Conservation (phyloP, 2,113 vertebrate species). For the Anhinga rufa region DNA sequence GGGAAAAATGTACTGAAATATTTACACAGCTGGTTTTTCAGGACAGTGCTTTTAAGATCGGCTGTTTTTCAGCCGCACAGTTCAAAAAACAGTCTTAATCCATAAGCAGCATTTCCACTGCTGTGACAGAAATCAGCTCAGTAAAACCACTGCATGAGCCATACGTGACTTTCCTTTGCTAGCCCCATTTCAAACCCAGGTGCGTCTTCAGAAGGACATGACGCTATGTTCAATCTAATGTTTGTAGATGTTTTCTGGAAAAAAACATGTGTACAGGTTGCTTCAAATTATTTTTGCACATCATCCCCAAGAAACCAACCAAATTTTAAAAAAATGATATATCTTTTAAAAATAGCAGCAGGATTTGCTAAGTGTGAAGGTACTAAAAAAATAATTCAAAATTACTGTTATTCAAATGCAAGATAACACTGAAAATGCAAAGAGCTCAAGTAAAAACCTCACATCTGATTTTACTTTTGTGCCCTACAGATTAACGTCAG, state of each 20-base stretch:
- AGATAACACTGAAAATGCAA: background rate
- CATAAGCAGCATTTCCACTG: background rate
- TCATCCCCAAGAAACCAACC: background rate
- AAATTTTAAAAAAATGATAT: fast-evolving
- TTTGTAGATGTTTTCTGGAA: background rate
- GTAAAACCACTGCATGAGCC: background rate
- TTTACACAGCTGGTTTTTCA: slow-evolving; percentile 58
- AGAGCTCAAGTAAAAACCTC: background rate
- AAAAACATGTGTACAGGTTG: fast-evolving
- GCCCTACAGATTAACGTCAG: background rate
- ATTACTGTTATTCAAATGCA: background rate
- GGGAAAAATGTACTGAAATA: slow-evolving; percentile 34
- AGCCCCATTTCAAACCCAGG: background rate
- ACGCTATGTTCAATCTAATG: background rate
- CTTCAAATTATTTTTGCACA: background rate
- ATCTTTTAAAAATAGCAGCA: background rate
- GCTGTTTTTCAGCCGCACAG: background rate
- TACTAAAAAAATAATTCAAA: background rate
- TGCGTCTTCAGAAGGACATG: background rate
- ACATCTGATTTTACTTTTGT: background rate
- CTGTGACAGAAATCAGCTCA: background rate
- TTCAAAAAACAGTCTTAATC: background rate
- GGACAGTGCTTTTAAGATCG: background rate
- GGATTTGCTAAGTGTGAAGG: background rate
- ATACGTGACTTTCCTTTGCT: background rate